Evolutionary conservation across 2,888 invertebrate genomes (phyloP).

Genomic region (Brachycybe producta): DNA sequence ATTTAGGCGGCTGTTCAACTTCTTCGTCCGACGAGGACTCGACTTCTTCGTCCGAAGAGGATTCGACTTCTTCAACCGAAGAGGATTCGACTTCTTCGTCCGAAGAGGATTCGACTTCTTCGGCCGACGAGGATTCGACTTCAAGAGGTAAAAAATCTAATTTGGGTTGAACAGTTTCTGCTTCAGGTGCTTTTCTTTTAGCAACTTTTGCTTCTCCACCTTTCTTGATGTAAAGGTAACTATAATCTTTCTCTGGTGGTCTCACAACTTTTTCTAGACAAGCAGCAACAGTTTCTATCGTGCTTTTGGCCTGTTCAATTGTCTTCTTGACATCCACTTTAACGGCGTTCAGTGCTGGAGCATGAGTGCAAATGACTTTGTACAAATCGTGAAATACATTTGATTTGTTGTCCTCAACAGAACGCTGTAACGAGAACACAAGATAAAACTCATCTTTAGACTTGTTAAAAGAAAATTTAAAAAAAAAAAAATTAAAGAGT

Average conservation of each 20-base stretch:
- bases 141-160: no score
- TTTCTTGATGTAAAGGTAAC: conserved; percentile 8
- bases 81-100: no score
- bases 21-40: no score
- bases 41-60: no score
- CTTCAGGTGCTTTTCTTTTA: no score
- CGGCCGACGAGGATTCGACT: no score
- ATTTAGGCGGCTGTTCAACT: no score
- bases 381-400: conserved; percentile 7
- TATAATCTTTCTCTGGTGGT: not conserved
- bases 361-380: not conserved
- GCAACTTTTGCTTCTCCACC: not conserved
- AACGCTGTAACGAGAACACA: not conserved
- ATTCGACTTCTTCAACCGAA: no score
- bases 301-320: not conserved
- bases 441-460: not conserved
- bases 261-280: not conserved
- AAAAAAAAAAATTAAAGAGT: no score
- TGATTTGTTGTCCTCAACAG: not conserved
- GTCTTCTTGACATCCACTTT: not conserved
- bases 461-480: not conserved
- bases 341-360: not conserved
- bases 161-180: no score
- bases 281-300: not conserved
- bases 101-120: no score